Evolutionary conservation across 1,140 invertebrate genomes (phyloP), one percentile per base, ranked within the genome.

Genomic region (Bombus confusus): DNA sequence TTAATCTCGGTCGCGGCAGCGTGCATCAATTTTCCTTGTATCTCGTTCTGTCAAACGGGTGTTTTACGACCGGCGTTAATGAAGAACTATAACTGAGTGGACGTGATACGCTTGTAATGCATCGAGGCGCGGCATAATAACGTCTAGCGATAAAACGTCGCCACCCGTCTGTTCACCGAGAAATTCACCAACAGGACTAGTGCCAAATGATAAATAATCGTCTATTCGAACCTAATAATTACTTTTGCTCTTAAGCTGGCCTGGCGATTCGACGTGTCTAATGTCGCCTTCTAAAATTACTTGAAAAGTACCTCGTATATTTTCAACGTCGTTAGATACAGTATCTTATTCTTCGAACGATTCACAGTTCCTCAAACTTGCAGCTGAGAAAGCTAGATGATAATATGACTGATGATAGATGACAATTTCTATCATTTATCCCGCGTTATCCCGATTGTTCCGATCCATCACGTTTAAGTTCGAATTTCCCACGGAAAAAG

Each of bases 401-500:
- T 28, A 13, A 28, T 3, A 8, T 10, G 37, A 8, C 28, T 22
- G n/a, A n/a, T n/a, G n/a, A n/a, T n/a, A n/a, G n/a, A n/a, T n/a
- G n/a, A 22, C 52, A 13, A 18, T 75, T 39, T 22, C 37, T 81
- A 31, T 43, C 10, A 2, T 15, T 66, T 52, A 31, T 34, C 47
- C 47, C 66, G 34, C 43, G 37, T 77, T 66, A 25, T 72, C 39
- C 34, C 57, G 34, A 22, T 13, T n/a, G 1, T 31, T 57, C 5
- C 28, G 22, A 66, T 74, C 78, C 37, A 72, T 77, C 57, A 47
- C n/a, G 59, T 39, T 73, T 37, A 73, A 68, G n/a, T 92, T 91
- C 47, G 90, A 92, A 91, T 92, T 92, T 88, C 41, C 71, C 34
- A 22, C 28, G 39, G 47, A 37, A 52, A 69, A 66, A 12, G 69